Evolutionary conservation across 2,797 vertebrate genomes (phyloP).

Genomic region (Dicrostonyx torquatus): DNA sequence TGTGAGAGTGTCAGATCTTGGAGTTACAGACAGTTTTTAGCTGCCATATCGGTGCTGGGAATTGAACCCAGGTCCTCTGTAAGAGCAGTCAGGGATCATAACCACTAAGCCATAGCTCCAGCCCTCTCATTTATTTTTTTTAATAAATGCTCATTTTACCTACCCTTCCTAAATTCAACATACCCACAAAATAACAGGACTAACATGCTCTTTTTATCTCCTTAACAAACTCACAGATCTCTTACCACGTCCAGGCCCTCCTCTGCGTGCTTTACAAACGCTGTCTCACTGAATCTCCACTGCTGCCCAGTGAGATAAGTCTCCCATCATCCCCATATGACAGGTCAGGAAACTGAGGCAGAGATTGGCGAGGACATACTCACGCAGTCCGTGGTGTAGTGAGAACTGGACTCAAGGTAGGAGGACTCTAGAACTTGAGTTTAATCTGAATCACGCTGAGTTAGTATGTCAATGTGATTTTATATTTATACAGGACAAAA

Average conservation of each 20-base stretch:
- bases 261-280: background rate
- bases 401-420: background rate
- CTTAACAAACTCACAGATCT: background rate
- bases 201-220: background rate
- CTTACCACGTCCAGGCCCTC: background rate
- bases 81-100: too few species aligned
- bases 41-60: too few species aligned
- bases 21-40: too few species aligned
- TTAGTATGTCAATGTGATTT: background rate
- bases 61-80: too few species aligned
- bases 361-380: background rate
- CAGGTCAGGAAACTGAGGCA: background rate
- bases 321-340: background rate
- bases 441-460: background rate
- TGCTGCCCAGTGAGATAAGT: background rate
- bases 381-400: background rate
- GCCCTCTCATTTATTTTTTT: background rate
- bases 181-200: background rate
- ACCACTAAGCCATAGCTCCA: background rate
- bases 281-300: background rate
- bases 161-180: conserved; percentile 19
- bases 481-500: background rate
- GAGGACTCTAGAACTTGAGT: background rate
- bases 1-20: too few species aligned
- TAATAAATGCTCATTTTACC: background rate